A percentile compares a stretch with the other conserved stretches of the same genome.
These are phyloP conservation scores for Eptatretus burgeri DNA, from an alignment of 2,113 vertebrate species.

Conservation along the genomic window DNA sequence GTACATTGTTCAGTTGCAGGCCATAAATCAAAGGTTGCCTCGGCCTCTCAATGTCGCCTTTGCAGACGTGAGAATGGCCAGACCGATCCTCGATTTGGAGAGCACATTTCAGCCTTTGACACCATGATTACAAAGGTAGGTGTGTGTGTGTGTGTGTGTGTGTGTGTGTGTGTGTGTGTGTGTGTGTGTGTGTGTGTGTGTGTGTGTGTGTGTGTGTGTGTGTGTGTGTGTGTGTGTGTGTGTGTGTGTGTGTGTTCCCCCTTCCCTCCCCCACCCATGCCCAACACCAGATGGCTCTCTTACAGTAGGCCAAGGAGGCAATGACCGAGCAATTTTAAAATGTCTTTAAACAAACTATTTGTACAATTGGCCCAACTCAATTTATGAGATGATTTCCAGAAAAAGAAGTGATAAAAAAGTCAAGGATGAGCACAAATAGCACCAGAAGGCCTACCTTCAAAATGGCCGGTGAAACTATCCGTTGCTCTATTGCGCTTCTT, in stretches of 20 bases:
- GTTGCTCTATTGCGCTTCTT: constrained; percentile 87
- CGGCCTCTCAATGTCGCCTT: too few relatives aligned
- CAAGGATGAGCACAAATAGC: neutral
- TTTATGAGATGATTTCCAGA: neutral
- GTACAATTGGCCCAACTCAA: neutral
- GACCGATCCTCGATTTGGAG: too few relatives aligned
- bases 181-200: too few relatives aligned
- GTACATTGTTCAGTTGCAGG: neutral
- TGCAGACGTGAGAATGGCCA: too few relatives aligned
- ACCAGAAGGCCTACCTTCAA: constrained; percentile 33
- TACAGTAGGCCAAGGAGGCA: neutral
- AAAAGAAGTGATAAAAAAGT: neutral
- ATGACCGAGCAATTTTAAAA: neutral
- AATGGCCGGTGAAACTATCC: constrained; percentile 75
- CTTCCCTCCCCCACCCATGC: neutral
- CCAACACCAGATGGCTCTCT: neutral
- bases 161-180: too few relatives aligned
- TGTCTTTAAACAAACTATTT: neutral
- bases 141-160: too few relatives aligned
- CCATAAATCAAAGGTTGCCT: neutral
- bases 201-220: too few relatives aligned
- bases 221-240: too few relatives aligned
- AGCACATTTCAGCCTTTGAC: too few relatives aligned
- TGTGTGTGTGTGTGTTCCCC: too few relatives aligned
- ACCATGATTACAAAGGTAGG: too few relatives aligned